phyloP scores from a whole-genome alignment of 2,113 vertebrate genomes.

The Meles meles region DNA sequence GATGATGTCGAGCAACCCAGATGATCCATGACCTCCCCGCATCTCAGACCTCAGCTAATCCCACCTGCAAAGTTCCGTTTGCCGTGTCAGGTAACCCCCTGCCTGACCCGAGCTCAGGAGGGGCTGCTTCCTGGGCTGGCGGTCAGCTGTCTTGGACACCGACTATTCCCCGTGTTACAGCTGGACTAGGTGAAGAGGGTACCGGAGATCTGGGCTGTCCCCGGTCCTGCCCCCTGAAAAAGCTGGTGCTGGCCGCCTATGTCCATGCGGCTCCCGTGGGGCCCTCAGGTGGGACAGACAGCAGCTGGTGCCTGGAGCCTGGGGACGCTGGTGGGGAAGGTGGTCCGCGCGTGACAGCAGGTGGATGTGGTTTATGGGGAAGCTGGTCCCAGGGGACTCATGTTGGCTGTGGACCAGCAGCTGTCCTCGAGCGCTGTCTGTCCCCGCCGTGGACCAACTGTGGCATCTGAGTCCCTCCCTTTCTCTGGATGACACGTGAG shows the following conservation, averaged over 20 bases:
- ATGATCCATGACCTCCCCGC: neutral
- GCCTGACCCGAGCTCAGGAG: neutral
- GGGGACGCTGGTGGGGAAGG: neutral
- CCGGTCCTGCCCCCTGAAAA: neutral
- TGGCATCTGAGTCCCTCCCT: too few relatives aligned
- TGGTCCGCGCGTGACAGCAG: neutral
- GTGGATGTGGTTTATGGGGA: neutral
- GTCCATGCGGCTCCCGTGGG: neutral
- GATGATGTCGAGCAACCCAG: neutral
- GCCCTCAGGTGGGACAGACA: neutral
- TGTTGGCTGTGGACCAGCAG: neutral
- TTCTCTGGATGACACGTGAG: neutral
- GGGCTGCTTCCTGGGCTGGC: neutral
- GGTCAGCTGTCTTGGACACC: too few relatives aligned
- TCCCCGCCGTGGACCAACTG: neutral
- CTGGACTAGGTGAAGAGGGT: neutral
- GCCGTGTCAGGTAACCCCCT: neutral
- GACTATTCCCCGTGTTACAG: fast-evolving
- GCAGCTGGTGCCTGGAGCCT: neutral
- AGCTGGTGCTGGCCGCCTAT: neutral
- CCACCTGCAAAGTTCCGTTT: too few relatives aligned
- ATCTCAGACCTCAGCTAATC: neutral
- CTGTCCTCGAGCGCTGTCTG: neutral
- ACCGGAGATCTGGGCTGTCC: neutral
- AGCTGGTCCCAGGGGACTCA: neutral